A percentile compares a stretch with the other conserved stretches of the same genome.
phyloP scores from a whole-genome alignment of 2,797 vertebrate genomes.

The Molossus alvarezi region DNA sequence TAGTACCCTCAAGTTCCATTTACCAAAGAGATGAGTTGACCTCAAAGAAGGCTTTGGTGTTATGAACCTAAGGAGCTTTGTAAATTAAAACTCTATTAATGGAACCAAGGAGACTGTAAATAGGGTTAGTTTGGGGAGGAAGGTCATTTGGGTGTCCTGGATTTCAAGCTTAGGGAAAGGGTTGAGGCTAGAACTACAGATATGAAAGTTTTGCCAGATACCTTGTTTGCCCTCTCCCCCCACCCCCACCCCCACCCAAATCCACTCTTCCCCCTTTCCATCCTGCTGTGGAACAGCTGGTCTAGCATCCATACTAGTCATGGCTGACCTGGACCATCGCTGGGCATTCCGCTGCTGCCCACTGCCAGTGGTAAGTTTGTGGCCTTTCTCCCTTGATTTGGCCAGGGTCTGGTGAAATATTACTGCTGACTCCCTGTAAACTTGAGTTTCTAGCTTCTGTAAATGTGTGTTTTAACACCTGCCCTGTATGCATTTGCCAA shows the following conservation, averaged over 20 bases:
- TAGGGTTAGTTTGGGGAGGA: neutral
- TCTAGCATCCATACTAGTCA: neutral
- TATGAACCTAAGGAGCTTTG: neutral
- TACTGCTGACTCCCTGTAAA: neutral
- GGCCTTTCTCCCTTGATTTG: neutral
- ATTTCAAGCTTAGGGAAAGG: neutral
- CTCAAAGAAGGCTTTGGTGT: neutral
- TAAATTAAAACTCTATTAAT: neutral
- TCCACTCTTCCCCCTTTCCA: neutral
- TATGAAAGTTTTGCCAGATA: neutral
- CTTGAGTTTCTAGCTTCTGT: neutral
- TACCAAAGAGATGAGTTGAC: neutral
- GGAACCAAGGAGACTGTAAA: neutral
- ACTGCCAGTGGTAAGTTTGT: neutral
- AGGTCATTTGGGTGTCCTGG: neutral
- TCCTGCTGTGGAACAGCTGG: neutral
- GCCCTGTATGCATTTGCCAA: neutral
- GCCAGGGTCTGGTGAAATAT: neutral
- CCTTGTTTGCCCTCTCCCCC: neutral
- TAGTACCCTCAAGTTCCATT: neutral
- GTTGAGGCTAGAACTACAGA: neutral
- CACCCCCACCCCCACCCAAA: neutral
- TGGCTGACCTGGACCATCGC: neutral
- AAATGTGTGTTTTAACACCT: neutral
- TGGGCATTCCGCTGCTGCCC: neutral